Conservation (phyloP, 2,888 invertebrate species). For the Agonopterix alstromeriana region DNA sequence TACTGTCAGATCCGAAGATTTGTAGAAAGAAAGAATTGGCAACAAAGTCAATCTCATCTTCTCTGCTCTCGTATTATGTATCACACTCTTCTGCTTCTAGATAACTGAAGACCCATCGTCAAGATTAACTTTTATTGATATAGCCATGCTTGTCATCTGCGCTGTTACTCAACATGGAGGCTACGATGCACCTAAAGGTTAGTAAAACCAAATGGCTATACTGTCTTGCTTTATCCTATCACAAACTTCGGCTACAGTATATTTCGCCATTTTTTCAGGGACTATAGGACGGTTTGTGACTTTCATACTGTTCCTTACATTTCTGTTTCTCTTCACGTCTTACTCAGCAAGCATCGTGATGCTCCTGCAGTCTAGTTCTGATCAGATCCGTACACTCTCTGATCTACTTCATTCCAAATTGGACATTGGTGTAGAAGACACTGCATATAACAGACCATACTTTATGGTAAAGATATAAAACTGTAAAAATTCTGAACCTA, state of each 20-base stretch:
- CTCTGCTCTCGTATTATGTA: no score
- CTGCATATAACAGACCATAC: constrained; percentile 78
- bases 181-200: constrained; percentile 41
- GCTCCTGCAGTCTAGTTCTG: constrained; percentile 81
- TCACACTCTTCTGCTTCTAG: not conserved
- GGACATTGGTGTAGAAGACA: constrained; percentile 80
- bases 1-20: no score
- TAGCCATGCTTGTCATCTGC: constrained; percentile 70
- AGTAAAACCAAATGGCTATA: not conserved
- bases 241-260: no score
- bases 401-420: constrained; percentile 81
- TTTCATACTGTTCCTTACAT: constrained; percentile 76
- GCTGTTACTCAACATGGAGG: constrained; percentile 79
- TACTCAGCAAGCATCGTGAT: constrained; percentile 86
- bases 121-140: constrained; percentile 46
- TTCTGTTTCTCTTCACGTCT: constrained; percentile 82
- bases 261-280: constrained; percentile 35
- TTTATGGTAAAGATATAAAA: constrained; percentile 68
- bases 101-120: not conserved
- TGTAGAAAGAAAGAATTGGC: no score
- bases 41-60: no score
- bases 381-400: constrained; percentile 77
- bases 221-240: no score
- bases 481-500: not conserved
- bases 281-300: constrained; percentile 76